A percentile compares a stretch with the other conserved stretches of the same genome.
These are phyloP conservation scores for Cuniculus paca DNA, from an alignment of 2,797 vertebrate species.

Conservation along the genomic window DNA sequence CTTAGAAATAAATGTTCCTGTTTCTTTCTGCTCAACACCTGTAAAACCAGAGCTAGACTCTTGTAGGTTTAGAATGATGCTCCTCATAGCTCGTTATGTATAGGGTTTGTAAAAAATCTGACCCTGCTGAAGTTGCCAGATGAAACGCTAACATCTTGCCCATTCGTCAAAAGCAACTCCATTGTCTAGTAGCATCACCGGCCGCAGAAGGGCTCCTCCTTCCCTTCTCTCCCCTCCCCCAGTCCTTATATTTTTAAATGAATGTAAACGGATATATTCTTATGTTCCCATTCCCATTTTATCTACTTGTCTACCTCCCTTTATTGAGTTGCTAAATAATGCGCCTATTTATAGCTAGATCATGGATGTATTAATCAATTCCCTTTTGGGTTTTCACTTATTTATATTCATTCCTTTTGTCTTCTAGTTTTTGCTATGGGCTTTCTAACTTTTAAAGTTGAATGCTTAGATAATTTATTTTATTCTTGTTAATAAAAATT, in stretches of 20 bases:
- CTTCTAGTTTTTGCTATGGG: neutral
- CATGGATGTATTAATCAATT: neutral
- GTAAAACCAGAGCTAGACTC: neutral
- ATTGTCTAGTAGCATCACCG: neutral
- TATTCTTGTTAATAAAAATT: conserved; percentile 29
- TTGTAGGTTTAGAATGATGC: neutral
- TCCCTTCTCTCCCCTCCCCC: neutral
- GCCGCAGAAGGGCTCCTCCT: neutral
- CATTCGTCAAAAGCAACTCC: neutral
- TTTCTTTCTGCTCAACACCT: neutral
- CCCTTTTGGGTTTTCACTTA: neutral
- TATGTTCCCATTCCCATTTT: neutral
- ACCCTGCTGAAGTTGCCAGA: neutral
- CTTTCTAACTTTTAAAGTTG: conserved; percentile 37
- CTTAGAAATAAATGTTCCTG: neutral
- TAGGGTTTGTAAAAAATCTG: neutral
- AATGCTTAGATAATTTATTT: neutral
- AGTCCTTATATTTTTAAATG: neutral
- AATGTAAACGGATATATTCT: neutral
- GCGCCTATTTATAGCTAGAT: neutral
- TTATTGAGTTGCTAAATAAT: conserved; percentile 12
- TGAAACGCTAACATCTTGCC: neutral
- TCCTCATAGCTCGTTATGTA: neutral
- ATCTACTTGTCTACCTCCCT: neutral
- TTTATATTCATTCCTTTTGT: neutral